Evolutionary conservation across 2,113 vertebrate species (phyloP).

Genomic region (Rhabdomys dilectus): DNA sequence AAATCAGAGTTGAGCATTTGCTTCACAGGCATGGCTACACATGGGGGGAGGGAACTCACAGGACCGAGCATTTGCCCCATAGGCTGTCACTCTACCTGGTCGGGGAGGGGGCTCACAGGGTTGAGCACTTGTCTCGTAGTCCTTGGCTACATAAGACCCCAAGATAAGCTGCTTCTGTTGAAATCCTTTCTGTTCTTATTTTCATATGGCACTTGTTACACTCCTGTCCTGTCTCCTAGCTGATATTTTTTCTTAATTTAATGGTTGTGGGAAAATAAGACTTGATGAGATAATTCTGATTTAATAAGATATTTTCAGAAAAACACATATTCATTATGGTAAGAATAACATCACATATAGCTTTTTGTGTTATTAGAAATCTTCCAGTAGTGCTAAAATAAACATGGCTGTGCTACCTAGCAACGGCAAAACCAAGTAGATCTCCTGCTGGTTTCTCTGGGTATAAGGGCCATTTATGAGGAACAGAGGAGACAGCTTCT

Average conservation of each 20-base stretch:
- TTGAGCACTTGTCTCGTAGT: neutral
- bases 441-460: conserved; percentile 56
- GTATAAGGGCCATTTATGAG: neutral
- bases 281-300: conserved; percentile 13
- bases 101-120: too few species aligned
- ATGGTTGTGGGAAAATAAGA: neutral
- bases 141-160: neutral
- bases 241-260: neutral
- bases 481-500: neutral
- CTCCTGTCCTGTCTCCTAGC: neutral
- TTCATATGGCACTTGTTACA: neutral
- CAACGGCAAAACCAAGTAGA: conserved; percentile 35
- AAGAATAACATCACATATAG: conserved; percentile 24
- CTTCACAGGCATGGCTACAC: neutral
- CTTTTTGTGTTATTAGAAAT: conserved; percentile 54
- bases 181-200: neutral
- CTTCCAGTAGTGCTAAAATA: conserved; percentile 21
- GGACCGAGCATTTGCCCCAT: too few species aligned
- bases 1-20: neutral
- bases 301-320: conserved; percentile 47
- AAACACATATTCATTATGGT: conserved; percentile 1
- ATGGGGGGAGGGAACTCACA: fast-evolving
- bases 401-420: conserved; percentile 56
- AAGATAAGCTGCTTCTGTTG: neutral
- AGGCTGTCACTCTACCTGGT: neutral